These are phyloP conservation scores for Aricia agestis DNA, from an alignment of 1,140 invertebrate species.

Conservation along the genomic window DNA sequence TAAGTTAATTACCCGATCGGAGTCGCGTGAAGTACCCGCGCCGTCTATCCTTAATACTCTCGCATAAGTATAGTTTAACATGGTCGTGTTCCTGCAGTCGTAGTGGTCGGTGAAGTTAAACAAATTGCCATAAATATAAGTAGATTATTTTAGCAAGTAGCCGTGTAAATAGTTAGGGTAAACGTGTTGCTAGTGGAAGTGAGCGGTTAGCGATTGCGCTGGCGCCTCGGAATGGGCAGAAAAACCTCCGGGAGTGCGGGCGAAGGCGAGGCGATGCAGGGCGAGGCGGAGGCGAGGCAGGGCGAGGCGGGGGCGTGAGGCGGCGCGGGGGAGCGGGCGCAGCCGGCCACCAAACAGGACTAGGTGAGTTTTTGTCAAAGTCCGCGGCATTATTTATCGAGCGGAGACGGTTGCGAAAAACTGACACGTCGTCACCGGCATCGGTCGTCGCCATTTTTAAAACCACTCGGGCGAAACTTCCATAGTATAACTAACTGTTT, in stretches of 20 bases:
- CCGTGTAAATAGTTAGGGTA: conserved; percentile 71
- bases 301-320: conserved; percentile 24
- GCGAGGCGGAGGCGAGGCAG: conserved; percentile 22
- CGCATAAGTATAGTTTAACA: conserved; percentile 73
- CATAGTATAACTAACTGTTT: conserved; percentile 56
- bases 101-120: conserved; percentile 73
- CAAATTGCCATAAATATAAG: conserved; percentile 76
- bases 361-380: conserved; percentile 75
- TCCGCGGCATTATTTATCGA: conserved; percentile 72
- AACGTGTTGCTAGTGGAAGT: conserved; percentile 53
- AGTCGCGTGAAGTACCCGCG: conserved; percentile 63
- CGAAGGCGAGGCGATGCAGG: conserved; percentile 30
- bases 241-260: conserved; percentile 56
- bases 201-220: conserved; percentile 61
- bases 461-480: conserved; percentile 61
- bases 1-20: conserved; percentile 45
- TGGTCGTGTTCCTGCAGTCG: conserved; percentile 75
- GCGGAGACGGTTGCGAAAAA: conserved; percentile 74
- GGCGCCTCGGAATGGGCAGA: conserved; percentile 66
- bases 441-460: conserved; percentile 69
- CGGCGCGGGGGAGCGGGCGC: conserved; percentile 44
- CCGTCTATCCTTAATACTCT: conserved; percentile 70
- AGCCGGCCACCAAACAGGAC: conserved; percentile 68
- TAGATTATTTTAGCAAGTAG: conserved; percentile 69
- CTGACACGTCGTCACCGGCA: conserved; percentile 63